Evolutionary conservation across 2,888 invertebrate species (phyloP).

Genomic region (Nomada fabriciana): DNA sequence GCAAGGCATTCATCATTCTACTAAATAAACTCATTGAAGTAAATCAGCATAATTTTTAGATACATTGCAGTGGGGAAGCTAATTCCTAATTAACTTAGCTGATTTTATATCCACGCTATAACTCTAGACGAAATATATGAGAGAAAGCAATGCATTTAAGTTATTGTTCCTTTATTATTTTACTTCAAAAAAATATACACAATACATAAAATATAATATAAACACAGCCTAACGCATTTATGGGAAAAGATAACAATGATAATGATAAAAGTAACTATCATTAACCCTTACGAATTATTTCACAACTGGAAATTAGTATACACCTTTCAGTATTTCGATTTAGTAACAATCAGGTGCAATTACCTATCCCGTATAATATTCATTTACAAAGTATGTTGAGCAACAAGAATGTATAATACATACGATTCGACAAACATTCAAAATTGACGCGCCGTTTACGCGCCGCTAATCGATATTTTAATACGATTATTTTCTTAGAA

Average conservation of each 20-base stretch:
- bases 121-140: too few species aligned
- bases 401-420: conserved; percentile 47
- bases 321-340: neutral
- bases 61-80: too few species aligned
- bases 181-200: conserved; percentile 53
- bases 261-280: conserved; percentile 25
- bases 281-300: conserved; percentile 12
- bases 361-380: conserved; percentile 5
- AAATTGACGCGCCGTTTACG: neutral
- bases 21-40: too few species aligned
- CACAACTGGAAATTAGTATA: conserved; percentile 17
- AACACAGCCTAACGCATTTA: conserved; percentile 8
- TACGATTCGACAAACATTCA: conserved; percentile 23
- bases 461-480: conserved; percentile 4
- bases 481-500: conserved; percentile 21
- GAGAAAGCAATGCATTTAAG: neutral
- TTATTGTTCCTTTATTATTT: conserved; percentile 31
- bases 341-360: conserved; percentile 30
- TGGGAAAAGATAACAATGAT: neutral
- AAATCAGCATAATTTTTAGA: too few species aligned
- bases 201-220: conserved; percentile 33
- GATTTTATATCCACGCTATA: too few species aligned
- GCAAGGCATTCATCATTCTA: too few species aligned
- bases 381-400: conserved; percentile 53
- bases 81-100: too few species aligned